These are phyloP conservation scores for Listrodromus nycthemerus DNA, from an alignment of 2,888 invertebrate species.

Conservation along the genomic window DNA sequence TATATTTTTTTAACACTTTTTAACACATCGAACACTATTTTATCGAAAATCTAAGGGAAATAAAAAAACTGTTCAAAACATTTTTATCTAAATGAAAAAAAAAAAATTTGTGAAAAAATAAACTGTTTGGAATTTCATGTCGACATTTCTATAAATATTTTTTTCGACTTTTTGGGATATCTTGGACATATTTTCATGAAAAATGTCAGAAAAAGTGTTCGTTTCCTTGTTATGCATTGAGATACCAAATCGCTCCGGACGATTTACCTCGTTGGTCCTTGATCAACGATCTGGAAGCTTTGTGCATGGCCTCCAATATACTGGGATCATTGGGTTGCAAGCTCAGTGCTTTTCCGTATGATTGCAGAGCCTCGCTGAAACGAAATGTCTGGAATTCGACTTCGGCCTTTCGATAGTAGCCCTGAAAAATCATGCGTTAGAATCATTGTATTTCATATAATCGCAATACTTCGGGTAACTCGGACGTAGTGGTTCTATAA, in stretches of 20 bases:
- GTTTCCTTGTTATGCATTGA: not conserved
- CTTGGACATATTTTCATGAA: not conserved
- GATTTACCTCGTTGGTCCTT: constrained; percentile 87
- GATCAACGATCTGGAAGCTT: constrained; percentile 86
- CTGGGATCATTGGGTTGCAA: constrained; percentile 89
- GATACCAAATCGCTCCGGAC: not conserved
- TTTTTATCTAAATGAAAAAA: not conserved
- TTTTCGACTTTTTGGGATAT: not conserved
- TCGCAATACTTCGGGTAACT: not conserved
- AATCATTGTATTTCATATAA: not conserved
- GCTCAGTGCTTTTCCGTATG: constrained; percentile 89
- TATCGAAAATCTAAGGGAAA: not conserved
- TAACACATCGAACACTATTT: too few relatives aligned
- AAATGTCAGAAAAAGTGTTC: not conserved
- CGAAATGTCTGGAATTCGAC: constrained; percentile 89
- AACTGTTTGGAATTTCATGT: not conserved
- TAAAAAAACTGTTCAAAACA: constrained; percentile 48
- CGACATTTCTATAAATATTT: not conserved
- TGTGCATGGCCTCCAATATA: constrained; percentile 88
- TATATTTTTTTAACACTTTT: too few relatives aligned
- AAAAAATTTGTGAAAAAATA: not conserved
- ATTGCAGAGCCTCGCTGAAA: constrained; percentile 89
- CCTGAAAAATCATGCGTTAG: constrained; percentile 83
- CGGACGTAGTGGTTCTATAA: not conserved
- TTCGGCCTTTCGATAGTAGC: constrained; percentile 90